Conservation (phyloP, 2,113 vertebrate species). For the Procavia capensis region DNA sequence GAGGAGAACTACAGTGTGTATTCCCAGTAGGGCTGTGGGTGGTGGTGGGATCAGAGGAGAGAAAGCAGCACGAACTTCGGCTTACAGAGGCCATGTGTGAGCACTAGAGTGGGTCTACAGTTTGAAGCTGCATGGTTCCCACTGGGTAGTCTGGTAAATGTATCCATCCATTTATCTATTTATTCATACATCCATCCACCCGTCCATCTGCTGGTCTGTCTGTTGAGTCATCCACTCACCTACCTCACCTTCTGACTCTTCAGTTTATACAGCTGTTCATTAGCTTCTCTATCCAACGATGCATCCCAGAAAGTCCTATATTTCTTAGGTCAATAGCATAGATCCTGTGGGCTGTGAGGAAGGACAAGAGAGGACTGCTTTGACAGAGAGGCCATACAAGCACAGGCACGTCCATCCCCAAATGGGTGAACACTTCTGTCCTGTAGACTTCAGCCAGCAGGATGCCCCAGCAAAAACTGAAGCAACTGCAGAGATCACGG, state of each 20-base stretch:
- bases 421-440: background rate
- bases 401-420: background rate
- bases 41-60: background rate
- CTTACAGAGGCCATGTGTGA: background rate
- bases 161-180: background rate
- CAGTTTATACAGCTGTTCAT: background rate
- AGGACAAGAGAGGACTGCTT: background rate
- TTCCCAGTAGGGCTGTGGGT: background rate
- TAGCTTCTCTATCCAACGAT: background rate
- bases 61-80: background rate
- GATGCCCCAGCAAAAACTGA: background rate
- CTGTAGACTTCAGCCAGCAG: background rate
- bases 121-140: background rate
- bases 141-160: no score
- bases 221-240: background rate
- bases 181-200: background rate
- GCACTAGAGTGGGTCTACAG: background rate
- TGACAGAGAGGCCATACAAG: background rate
- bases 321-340: background rate
- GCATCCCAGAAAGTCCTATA: background rate
- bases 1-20: background rate
- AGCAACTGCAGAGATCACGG: background rate
- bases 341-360: background rate
- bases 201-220: background rate
- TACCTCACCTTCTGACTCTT: background rate